Evolutionary conservation across 2,888 invertebrate species (phyloP).

Genomic region (Barypeithes pellucidus): DNA sequence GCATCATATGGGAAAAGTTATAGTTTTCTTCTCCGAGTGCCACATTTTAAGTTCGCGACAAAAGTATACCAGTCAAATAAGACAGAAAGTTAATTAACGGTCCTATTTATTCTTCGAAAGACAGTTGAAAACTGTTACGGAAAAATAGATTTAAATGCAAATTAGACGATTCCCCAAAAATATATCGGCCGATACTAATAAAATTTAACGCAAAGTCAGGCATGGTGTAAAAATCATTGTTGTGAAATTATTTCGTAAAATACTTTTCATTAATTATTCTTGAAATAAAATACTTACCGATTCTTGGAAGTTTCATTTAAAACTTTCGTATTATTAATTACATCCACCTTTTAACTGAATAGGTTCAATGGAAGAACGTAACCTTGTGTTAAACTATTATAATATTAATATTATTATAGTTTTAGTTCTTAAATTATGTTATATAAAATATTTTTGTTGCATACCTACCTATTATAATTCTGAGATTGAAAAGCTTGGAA

Average conservation of each 20-base stretch:
- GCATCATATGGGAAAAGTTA: too few species aligned
- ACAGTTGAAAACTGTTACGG: neutral
- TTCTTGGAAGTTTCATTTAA: constrained; percentile 4
- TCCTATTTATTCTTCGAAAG: neutral
- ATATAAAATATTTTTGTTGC: neutral
- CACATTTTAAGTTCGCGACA: neutral
- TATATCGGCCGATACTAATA: neutral
- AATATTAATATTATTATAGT: constrained; percentile 1
- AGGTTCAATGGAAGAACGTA: constrained; percentile 15
- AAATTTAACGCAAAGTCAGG: neutral
- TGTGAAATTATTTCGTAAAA: neutral
- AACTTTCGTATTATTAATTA: constrained; percentile 16
- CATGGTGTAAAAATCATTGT: neutral
- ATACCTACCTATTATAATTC: too few species aligned
- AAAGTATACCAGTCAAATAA: too few species aligned
- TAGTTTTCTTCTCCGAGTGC: too few species aligned
- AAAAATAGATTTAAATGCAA: constrained; percentile 9
- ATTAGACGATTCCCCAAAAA: neutral
- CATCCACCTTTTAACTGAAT: constrained; percentile 2
- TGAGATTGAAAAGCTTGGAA: neutral
- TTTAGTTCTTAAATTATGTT: too few species aligned
- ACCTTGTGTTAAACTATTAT: constrained; percentile 15
- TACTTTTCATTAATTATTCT: neutral
- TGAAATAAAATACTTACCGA: neutral
- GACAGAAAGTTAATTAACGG: neutral